Evolutionary conservation across 2,888 invertebrate species (phyloP).

Genomic region (Sisyra nigra): DNA sequence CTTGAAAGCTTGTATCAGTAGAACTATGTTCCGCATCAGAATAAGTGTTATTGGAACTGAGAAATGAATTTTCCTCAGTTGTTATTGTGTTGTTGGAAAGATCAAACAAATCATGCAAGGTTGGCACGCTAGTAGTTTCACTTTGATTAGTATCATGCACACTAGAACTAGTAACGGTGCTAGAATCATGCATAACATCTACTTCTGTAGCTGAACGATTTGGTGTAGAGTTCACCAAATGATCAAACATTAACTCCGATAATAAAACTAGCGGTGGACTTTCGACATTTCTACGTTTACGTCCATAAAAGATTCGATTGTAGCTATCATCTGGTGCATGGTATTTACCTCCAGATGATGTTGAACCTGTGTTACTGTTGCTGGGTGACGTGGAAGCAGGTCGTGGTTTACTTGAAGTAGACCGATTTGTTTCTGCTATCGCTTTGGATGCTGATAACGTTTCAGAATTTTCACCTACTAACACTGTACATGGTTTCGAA

Average conservation of each 20-base stretch:
- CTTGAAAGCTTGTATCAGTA: background rate
- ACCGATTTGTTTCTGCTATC: constrained; percentile 53
- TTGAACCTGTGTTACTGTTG: constrained; percentile 17
- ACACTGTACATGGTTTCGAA: constrained; percentile 67
- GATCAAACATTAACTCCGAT: background rate
- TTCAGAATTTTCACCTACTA: constrained; percentile 64
- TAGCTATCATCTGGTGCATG: constrained; percentile 11
- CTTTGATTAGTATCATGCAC: constrained; percentile 20
- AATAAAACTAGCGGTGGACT: background rate
- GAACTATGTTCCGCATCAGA: no score
- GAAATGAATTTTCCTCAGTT: constrained; percentile 17
- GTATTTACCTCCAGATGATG: constrained; percentile 30
- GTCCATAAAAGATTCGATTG: constrained; percentile 18
- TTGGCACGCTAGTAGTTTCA: constrained; percentile 19
- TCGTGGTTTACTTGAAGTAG: constrained; percentile 45
- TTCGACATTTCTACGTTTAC: constrained; percentile 50
- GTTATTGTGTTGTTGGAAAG: constrained; percentile 11
- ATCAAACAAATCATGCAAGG: constrained; percentile 22
- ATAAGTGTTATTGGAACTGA: constrained; percentile 9
- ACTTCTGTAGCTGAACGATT: background rate
- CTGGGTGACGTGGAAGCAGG: constrained; percentile 36
- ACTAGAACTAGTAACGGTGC: constrained; percentile 13
- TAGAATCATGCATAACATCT: constrained; percentile 12
- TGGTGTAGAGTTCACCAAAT: background rate
- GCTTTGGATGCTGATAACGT: constrained; percentile 47